Evolutionary conservation across 2,888 invertebrate genomes (phyloP), one percentile per base, ranked within the genome.

Genomic region (Drosophila colorata): DNA sequence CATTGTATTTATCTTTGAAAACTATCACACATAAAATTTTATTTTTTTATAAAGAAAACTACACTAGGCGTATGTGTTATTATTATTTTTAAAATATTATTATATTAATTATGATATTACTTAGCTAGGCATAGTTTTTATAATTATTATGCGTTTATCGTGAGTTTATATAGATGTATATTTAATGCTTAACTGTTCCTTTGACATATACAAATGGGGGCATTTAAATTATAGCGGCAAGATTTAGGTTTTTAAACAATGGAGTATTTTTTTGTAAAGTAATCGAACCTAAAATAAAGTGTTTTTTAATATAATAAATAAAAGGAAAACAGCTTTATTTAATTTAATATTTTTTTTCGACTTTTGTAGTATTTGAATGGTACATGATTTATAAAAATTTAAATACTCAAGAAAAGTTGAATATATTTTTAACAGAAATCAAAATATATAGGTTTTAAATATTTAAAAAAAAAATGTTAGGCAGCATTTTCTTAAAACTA

Each of bases 21-120:
- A 87, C 86, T 85, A 85, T 85, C 85, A 85, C 85, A 85, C 85
- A 83, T 76, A 74, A 87, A 83, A 72, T 40, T 68, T 57, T 47
- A 16, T 48, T 53, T 20, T 40, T 28, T 5, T 49, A 35, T 75
- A 51, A 71, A 44, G 70, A 73, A 69, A 71, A 63, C 66, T 88
- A 80, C 70, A 68, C 78, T 79, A 82, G 68, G 61, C 64, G 55
- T 74, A 69, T 44, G 60, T 47, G 16, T 53, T 58, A 23, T 9
- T 35, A 35, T 35, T 52, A 40, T 55, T 38, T 46, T 6, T 11
- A 38, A 37, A 28, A 20, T 37, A 35, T 57, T 48, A 52, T 47
- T 44, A 35, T 43, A 48, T 28, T 51, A 53, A 25, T 60, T 40
- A 65, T 57, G 55, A 41, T 59, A 59, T 74, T 72, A 49, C 53